phyloP scores from a whole-genome alignment of 2,797 vertebrate genomes.

The Enteromius radiatus region DNA sequence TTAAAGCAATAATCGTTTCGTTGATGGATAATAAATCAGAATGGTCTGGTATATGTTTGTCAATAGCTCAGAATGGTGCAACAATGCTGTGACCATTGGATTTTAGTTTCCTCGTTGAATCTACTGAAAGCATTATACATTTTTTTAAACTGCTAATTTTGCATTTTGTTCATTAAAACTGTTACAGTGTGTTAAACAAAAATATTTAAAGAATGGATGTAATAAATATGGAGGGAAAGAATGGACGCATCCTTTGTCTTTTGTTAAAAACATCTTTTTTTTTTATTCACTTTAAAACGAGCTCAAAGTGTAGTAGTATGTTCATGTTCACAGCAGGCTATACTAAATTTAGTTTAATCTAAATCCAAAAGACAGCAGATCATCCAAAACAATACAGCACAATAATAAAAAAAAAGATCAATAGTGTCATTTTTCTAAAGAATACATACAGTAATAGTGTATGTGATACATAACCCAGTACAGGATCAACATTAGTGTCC shows the following conservation, averaged over 20 bases:
- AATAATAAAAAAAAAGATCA: not conserved
- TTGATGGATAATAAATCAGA: constrained; percentile 58
- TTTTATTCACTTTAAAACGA: not conserved
- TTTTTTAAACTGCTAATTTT: constrained; percentile 64
- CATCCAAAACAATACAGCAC: constrained; percentile 21
- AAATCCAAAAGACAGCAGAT: constrained; percentile 34
- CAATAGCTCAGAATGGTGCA: constrained; percentile 53
- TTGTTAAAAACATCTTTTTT: constrained; percentile 19
- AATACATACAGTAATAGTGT: not conserved
- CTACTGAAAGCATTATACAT: constrained; percentile 63
- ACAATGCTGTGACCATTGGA: constrained; percentile 63
- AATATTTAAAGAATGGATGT: constrained; percentile 72
- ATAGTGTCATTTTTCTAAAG: constrained; percentile 12
- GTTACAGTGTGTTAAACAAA: constrained; percentile 74
- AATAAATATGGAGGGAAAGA: constrained; percentile 58
- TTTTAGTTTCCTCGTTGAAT: constrained; percentile 55
- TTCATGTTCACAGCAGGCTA: constrained; percentile 48
- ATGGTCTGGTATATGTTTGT: constrained; percentile 59
- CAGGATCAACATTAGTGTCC: not conserved
- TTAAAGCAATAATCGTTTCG: constrained; percentile 70
- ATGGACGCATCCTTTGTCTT: constrained; percentile 38
- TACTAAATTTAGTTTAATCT: constrained; percentile 5
- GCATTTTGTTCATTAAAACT: constrained; percentile 67
- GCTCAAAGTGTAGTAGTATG: constrained; percentile 14
- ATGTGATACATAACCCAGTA: not conserved